Evolutionary conservation across 2,797 vertebrate species (phyloP), one percentile per base, ranked within the genome.

Genomic region (Pangasius mekongensis): DNA sequence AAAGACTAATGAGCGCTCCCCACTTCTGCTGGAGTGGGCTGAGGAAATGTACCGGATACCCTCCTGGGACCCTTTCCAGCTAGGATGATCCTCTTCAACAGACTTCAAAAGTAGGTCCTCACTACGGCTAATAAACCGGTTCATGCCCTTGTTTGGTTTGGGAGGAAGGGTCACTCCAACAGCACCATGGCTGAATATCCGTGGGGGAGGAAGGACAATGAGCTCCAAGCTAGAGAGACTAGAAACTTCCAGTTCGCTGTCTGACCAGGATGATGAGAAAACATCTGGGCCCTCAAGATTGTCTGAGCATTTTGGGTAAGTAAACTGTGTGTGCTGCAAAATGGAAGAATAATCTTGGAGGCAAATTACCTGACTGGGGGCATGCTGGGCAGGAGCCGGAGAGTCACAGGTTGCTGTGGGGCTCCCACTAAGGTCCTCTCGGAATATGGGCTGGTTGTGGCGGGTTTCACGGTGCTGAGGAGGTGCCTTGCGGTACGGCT

Each of bases 401-500:
- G 92, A 91, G 66, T 84, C n/a, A 90, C 89, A 60, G 10, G 88
- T 83, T 1, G 92, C 90, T 16, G 90, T 86, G 39, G 91, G 83
- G 78, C 94, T 94, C 56, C 96, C 95, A 71, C 95, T 95, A 90
- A 95, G 94, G 90, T 97, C 95, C 0, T 96, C 96, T 27, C 91
- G 94, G 89, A 96, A 94, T 86, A 94, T 93, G 74, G 95, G 94
- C 43, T 93, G 92, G 89, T 95, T 93, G 7, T 97, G 96, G 18
- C 98, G 97, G 1, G 96, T 93, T 95, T 99, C 98, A 0, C 98
- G 97, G 84, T 99, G 98, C 95, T 99, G 98, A 0, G 98, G 98
- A 0, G 98, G 98, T 0, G 98, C 98, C 96, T 99, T 99, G 3
- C 98, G 97, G 93, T 99, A 99, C 36, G 98, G 98, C 95, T 99